Percentiles rank a stretch among this genome's conserved stretches.
phyloP scores from a whole-genome alignment of 2,113 vertebrate species.

The Motacilla tschutschensis region DNA sequence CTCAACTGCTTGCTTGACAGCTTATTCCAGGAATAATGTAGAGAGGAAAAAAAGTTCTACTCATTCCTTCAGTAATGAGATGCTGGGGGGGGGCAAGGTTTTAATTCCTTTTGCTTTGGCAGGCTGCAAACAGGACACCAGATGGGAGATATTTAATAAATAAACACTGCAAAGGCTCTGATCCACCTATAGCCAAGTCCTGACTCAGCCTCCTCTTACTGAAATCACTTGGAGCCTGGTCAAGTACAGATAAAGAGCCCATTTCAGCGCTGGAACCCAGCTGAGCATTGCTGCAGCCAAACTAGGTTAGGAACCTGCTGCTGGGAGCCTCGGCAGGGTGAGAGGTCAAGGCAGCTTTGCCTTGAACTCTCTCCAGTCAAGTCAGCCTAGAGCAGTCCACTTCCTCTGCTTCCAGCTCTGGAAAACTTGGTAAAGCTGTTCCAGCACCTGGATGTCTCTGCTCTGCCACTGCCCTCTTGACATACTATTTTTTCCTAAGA shows the following conservation, averaged over 20 bases:
- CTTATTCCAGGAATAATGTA: conserved; percentile 22
- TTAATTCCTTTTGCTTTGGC: conserved; percentile 8
- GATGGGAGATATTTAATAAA: conserved; percentile 33
- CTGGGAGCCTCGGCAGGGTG: not conserved
- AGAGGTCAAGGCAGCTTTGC: not conserved
- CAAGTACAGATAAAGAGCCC: conserved; percentile 24
- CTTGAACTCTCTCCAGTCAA: not conserved
- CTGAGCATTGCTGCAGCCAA: conserved; percentile 12
- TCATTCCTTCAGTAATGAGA: conserved; percentile 21
- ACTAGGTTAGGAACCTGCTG: not conserved
- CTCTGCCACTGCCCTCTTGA: not conserved
- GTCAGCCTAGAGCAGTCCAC: not conserved
- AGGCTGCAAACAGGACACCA: conserved; percentile 18
- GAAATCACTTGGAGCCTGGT: conserved; percentile 33
- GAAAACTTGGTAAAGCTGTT: not conserved
- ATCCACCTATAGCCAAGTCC: conserved; percentile 19
- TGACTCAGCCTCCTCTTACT: conserved; percentile 39
- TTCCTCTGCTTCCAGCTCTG: not conserved
- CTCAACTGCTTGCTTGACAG: conserved; percentile 17
- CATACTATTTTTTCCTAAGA: not conserved
- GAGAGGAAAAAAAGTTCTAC: not conserved
- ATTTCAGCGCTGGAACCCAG: not conserved
- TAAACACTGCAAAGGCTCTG: conserved; percentile 23
- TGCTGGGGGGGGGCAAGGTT: not conserved
- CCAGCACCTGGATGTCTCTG: not conserved